Base-by-base conservation (phyloP, 2,888 invertebrate genomes). In the Himalopsyche tibetana region DNA sequence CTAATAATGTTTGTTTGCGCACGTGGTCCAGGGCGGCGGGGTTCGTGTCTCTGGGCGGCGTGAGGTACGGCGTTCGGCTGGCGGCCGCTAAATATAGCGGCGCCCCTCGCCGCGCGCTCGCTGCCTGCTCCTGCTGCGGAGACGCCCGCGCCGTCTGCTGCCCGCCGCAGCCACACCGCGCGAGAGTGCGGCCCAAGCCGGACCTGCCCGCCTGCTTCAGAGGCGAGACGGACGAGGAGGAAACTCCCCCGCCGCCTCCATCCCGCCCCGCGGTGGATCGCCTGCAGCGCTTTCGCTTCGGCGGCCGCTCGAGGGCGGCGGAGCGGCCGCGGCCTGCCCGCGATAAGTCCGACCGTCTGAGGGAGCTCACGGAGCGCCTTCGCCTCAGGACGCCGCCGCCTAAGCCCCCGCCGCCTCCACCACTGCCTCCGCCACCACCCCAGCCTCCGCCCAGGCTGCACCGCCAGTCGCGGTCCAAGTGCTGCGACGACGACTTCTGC, bases 181-280 rank as follows among this genome's bases (percentile, higher is more conserved):
- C 85, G 86, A 85, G 86, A 55, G 28, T 82, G 92, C 92, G 90
- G 92, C 92, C 91, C 93, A 92, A 91, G 92, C 92, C 91, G 92
- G 92, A 91, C 92, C 95, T 90, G 93, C 92, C 89, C 91, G 92
- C 93, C 89, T 93, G 93, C 92, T 93, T 93, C 93, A 91, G 93
- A 93, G 91, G 93, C 93, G 92, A 93, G 92, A 92, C 91, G 92
- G 92, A 91, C 28, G 83, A 83, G 69, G 63, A 63, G 19, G 83
- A 83, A 91, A 28, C 40, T 42, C 40, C 69, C 12, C 40, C 40
- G 83, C 63, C 87, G 92, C 92, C 90, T 92, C 92, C 91, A 92
- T 92, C 91, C 92, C 92, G 90, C 92, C 95, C 95, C 94, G 96
- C 96, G 91, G 95, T 96, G 95, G 97, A 97, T 94, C 96, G 96